These are phyloP conservation scores for Sesamia nonagrioides DNA, from an alignment of 1,140 invertebrate species.

Conservation along the genomic window DNA sequence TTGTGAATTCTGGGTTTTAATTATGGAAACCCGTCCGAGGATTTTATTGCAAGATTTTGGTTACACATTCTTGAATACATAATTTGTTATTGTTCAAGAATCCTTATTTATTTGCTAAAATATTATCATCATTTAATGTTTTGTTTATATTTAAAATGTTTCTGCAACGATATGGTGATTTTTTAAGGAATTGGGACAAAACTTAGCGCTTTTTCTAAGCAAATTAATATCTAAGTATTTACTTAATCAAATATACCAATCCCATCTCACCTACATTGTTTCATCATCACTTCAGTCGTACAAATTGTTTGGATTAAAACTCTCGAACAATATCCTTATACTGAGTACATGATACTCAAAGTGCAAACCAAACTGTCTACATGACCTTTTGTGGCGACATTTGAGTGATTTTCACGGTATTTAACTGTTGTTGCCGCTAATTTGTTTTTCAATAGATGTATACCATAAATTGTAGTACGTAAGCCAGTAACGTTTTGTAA, in stretches of 20 bases:
- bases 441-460: slow-evolving; percentile 29
- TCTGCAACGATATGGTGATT: too few relatives aligned
- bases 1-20: neutral
- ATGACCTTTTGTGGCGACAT: slow-evolving; percentile 39
- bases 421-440: slow-evolving; percentile 19
- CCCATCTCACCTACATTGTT: too few relatives aligned
- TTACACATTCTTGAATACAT: neutral
- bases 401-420: slow-evolving; percentile 44
- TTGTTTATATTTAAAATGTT: neutral
- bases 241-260: too few relatives aligned
- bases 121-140: neutral
- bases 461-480: neutral
- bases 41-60: neutral
- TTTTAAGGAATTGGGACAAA: too few relatives aligned
- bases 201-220: too few relatives aligned
- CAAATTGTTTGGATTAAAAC: neutral
- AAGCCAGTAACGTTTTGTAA: neutral
- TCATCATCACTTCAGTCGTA: neutral
- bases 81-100: neutral
- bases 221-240: too few relatives aligned
- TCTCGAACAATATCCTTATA: neutral
- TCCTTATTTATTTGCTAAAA: neutral
- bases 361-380: slow-evolving; percentile 16
- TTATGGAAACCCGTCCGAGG: neutral
- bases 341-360: neutral